Evolutionary conservation across 2,113 vertebrate species (phyloP).

Genomic region (Tursiops truncatus): DNA sequence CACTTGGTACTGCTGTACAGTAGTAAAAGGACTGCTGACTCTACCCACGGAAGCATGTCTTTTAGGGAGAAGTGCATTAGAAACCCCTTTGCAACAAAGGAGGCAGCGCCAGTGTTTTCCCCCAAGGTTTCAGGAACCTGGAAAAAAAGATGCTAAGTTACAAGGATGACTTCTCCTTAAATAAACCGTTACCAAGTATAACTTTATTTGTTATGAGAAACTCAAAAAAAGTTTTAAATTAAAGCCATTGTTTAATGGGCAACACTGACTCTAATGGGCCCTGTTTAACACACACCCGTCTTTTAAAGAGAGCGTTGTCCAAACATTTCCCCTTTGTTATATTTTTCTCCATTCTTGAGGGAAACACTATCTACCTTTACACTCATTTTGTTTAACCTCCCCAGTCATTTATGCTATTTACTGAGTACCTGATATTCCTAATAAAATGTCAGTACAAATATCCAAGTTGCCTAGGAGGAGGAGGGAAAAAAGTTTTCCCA

Average conservation of each 20-base stretch:
- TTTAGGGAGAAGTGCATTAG: not conserved
- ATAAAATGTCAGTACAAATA: constrained; percentile 70
- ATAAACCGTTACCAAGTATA: constrained; percentile 44
- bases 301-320: not conserved
- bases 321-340: constrained; percentile 26
- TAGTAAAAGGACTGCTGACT: not conserved
- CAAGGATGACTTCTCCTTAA: constrained; percentile 25
- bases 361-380: constrained; percentile 59
- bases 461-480: constrained; percentile 43
- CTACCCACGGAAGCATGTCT: not conserved
- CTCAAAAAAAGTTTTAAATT: not conserved
- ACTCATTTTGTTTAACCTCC: constrained; percentile 59
- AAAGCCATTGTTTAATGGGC: constrained; percentile 23
- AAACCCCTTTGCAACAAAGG: not conserved
- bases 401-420: constrained; percentile 42
- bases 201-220: constrained; percentile 35
- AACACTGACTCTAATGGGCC: not conserved
- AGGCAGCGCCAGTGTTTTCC: not conserved
- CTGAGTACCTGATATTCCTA: constrained; percentile 53
- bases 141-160: constrained; percentile 11
- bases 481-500: constrained; percentile 32
- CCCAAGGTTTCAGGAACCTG: not conserved
- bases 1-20: not conserved
- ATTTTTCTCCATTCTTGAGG: constrained; percentile 15
- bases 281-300: not conserved